Conservation (phyloP, 1,140 invertebrate species). For the Drosophila aff. region DNA sequence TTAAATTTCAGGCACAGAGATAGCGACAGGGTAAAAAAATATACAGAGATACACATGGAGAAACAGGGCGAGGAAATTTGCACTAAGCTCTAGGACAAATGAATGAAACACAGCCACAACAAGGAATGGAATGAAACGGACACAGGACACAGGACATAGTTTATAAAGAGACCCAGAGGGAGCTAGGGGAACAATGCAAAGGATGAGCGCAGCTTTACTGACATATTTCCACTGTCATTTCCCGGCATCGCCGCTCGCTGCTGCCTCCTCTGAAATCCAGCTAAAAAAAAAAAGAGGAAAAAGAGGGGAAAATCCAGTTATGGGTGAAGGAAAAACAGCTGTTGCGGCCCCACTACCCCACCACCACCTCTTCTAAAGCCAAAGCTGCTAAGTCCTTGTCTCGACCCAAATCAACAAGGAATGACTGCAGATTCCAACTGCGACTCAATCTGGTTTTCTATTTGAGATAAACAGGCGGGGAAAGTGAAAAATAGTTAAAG, state of each 20-base stretch:
- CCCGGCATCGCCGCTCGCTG: slow-evolving; percentile 2
- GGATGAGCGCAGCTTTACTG: slow-evolving; percentile 52
- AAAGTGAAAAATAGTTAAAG: background rate
- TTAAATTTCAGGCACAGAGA: slow-evolving; percentile 44
- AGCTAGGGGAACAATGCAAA: slow-evolving; percentile 36
- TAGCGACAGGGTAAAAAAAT: slow-evolving; percentile 6
- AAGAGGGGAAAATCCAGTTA: slow-evolving; percentile 12
- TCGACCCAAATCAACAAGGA: slow-evolving; percentile 74
- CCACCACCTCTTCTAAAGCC: slow-evolving; percentile 5
- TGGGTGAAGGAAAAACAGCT: slow-evolving; percentile 26
- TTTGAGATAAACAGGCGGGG: slow-evolving; percentile 10
- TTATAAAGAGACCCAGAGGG: slow-evolving; percentile 5
- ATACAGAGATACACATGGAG: slow-evolving; percentile 36
- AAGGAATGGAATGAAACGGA: slow-evolving; percentile 29
- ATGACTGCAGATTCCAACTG: slow-evolving; percentile 9
- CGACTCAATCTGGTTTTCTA: slow-evolving; percentile 36
- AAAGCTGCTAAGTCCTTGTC: slow-evolving; percentile 76
- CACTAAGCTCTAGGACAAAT: slow-evolving; percentile 74
- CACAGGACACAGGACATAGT: slow-evolving; percentile 8
- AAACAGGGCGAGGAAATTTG: slow-evolving; percentile 23
- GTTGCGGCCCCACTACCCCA: background rate
- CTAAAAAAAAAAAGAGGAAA: slow-evolving; percentile 6
- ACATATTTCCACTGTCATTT: slow-evolving; percentile 79
- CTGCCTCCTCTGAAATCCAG: slow-evolving; percentile 15
- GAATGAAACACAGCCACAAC: slow-evolving; percentile 66